phyloP scores from a whole-genome alignment of 2,888 invertebrate genomes.

The Malachius bipustulatus region DNA sequence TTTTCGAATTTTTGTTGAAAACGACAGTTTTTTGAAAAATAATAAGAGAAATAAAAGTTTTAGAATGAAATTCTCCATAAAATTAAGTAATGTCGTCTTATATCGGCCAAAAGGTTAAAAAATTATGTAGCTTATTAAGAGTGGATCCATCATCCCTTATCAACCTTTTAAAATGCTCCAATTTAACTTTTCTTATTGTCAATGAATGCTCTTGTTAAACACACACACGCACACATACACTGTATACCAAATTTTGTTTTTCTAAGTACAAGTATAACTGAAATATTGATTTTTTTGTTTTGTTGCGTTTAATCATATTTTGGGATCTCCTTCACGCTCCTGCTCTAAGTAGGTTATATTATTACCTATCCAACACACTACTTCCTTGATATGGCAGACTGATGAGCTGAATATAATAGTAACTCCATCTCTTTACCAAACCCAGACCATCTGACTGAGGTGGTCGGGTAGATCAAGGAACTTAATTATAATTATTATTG shows the following conservation, averaged over 20 bases:
- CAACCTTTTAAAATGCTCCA: constrained; percentile 3
- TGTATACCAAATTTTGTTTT: constrained; percentile 1
- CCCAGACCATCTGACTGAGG: no score
- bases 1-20: neutral
- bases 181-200: neutral
- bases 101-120: neutral
- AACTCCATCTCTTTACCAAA: no score
- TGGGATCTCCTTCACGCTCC: neutral
- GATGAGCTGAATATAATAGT: no score
- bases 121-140: neutral
- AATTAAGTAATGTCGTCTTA: neutral
- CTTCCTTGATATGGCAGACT: no score
- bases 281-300: constrained; percentile 2
- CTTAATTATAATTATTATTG: no score
- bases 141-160: neutral
- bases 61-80: neutral
- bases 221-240: neutral
- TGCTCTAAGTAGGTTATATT: neutral
- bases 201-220: neutral
- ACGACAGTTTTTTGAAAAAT: constrained; percentile 3
- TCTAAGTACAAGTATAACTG: neutral
- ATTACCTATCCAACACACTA: no score
- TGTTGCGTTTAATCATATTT: neutral
- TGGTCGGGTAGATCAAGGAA: no score
- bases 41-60: constrained; percentile 1